Evolutionary conservation across 2,888 invertebrate species (phyloP).

Genomic region (Scaptomyza caliginosa): DNA sequence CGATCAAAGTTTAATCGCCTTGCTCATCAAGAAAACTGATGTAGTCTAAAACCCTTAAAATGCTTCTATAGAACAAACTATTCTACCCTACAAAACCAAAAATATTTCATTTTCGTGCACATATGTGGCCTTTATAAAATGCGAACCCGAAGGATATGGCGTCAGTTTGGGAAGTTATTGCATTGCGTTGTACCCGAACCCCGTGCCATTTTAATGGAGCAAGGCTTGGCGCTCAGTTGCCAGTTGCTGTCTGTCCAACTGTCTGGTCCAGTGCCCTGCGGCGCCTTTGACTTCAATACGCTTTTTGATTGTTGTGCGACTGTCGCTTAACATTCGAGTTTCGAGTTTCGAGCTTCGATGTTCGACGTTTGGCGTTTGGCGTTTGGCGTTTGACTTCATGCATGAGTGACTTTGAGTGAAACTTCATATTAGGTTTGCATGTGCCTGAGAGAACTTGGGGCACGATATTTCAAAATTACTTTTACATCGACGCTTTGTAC

Average conservation of each 20-base stretch:
- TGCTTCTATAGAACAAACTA: too few relatives aligned
- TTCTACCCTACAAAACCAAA: background rate
- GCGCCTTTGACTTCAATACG: constrained; percentile 74
- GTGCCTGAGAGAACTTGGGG: constrained; percentile 21
- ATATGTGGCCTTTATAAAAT: constrained; percentile 49
- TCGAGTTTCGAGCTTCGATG: constrained; percentile 14
- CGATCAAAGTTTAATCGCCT: too few relatives aligned
- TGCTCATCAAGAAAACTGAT: too few relatives aligned
- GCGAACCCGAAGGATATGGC: constrained; percentile 65
- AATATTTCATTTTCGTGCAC: constrained; percentile 11
- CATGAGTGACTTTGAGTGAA: constrained; percentile 72
- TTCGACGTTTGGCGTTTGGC: constrained; percentile 63
- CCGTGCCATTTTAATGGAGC: constrained; percentile 14
- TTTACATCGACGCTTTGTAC: constrained; percentile 69
- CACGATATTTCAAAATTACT: constrained; percentile 46
- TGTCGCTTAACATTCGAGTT: constrained; percentile 29
- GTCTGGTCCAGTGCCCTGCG: constrained; percentile 43
- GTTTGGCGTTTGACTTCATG: constrained; percentile 68
- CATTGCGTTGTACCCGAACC: constrained; percentile 46
- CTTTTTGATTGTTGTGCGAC: constrained; percentile 73
- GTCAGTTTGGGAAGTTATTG: constrained; percentile 75
- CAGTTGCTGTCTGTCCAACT: constrained; percentile 15
- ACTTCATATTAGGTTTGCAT: constrained; percentile 61
- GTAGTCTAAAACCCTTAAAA: too few relatives aligned
- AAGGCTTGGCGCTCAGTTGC: constrained; percentile 35